Conservation (phyloP, 2,113 vertebrate species). For the Cottus gobio region DNA sequence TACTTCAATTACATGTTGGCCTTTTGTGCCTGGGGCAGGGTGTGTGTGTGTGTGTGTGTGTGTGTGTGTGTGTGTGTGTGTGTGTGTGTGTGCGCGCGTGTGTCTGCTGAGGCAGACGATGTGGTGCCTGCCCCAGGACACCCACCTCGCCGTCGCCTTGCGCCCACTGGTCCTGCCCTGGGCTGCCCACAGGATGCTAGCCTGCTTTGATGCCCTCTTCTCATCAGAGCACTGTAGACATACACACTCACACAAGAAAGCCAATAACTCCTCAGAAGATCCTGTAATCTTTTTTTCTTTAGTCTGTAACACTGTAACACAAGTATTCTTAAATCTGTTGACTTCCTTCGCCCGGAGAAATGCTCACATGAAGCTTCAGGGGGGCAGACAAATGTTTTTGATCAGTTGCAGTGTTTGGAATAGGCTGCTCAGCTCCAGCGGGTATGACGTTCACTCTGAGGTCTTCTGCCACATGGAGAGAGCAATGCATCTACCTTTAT, state of each 20-base stretch:
- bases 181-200: constrained; percentile 77
- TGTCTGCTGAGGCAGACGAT: constrained; percentile 59
- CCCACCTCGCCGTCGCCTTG: constrained; percentile 72
- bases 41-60: constrained; percentile 28
- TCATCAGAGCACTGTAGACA: constrained; percentile 44
- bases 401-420: constrained; percentile 34
- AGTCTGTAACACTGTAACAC: constrained; percentile 34
- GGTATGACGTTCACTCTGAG: not conserved
- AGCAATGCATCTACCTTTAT: not conserved
- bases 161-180: constrained; percentile 72
- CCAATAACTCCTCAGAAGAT: constrained; percentile 53
- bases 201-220: constrained; percentile 71
- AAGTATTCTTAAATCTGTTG: constrained; percentile 21
- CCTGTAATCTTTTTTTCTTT: constrained; percentile 50
- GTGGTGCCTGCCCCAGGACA: constrained; percentile 72
- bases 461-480: not conserved
- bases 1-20: constrained; percentile 69
- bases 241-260: constrained; percentile 48
- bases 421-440: not conserved
- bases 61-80: constrained; percentile 36
- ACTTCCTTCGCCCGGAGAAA: constrained; percentile 41
- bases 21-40: constrained; percentile 50
- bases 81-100: constrained; percentile 23
- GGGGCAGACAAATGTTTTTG: constrained; percentile 20
- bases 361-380: constrained; percentile 8